phyloP scores from a whole-genome alignment of 2,113 vertebrate species.

The Xyrauchen texanus region DNA sequence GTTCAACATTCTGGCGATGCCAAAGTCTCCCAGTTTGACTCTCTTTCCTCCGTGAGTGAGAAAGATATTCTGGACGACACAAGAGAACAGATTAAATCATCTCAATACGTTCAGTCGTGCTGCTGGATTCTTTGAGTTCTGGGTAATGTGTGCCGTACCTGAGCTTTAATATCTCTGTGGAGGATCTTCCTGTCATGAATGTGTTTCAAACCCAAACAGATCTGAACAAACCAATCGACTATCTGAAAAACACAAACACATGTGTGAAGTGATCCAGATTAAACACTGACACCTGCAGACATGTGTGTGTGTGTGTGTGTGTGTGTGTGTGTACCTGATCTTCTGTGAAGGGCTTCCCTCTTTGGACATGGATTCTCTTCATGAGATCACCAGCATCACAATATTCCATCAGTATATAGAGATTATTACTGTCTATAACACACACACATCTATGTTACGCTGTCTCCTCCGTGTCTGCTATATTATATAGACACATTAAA shows the following conservation, averaged over 20 bases:
- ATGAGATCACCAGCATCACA: constrained; percentile 93
- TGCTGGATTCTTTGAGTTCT: no score
- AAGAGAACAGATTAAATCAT: background rate
- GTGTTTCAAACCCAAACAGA: constrained; percentile 90
- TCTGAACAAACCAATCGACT: constrained; percentile 89
- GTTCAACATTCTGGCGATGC: constrained; percentile 87
- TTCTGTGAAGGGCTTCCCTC: constrained; percentile 82
- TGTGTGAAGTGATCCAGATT: background rate
- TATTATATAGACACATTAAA: no score
- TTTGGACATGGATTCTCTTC: constrained; percentile 82
- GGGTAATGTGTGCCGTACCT: constrained; percentile 76
- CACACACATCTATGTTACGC: constrained; percentile 19
- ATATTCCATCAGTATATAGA: constrained; percentile 92
- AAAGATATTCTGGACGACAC: constrained; percentile 86
- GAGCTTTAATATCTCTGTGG: constrained; percentile 91
- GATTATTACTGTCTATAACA: constrained; percentile 75
- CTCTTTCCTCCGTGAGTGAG: constrained; percentile 80
- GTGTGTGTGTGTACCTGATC: constrained; percentile 75
- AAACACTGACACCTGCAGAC: background rate
- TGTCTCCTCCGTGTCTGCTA: background rate
- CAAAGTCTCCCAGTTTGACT: constrained; percentile 93
- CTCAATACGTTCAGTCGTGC: constrained; percentile 13
- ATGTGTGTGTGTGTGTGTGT: no score
- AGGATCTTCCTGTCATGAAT: constrained; percentile 92
- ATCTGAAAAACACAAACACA: constrained; percentile 72